Base-by-base conservation (phyloP, 2,797 vertebrate species). In the Acrocephalus scirpaceus region DNA sequence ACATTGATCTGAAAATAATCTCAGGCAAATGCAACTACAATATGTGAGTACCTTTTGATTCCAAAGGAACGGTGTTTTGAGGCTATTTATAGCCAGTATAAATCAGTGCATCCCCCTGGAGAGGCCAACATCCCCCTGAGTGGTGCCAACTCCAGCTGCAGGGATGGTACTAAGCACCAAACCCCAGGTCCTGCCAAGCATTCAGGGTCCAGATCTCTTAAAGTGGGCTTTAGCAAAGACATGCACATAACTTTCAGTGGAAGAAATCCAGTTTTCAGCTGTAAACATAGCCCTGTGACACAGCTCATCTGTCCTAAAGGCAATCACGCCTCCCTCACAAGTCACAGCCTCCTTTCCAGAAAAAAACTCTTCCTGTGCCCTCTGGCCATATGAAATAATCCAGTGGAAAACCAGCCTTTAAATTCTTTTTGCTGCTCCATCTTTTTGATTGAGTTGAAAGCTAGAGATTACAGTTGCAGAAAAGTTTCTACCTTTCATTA, bases 401-500 rank as follows among this genome's bases (percentile, higher is more conserved):
- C 83, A 73, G 48, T 71, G 71, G 44, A 94, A 45, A 74, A 92
- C 54, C 0, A 77, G 81, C 44, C 71, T 58, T 91, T 26, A 18
- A 48, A 84, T 45, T 36, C 14, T 48, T 87, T 60, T 36, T 75
- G 75, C 38, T 58, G 23, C 40, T 86, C 85, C 83, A 85, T 84
- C 71, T 94, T 95, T 96, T 93, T 92, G 96, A 96, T 75, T 83
- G 81, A 94, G 61, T 86, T 95, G 79, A 95, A 97, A 97, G 71
- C 78, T 74, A 96, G 88, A 95, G 95, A 87, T 48, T 88, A n/a
- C 8, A 3, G 92, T 83, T 88, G 73, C 30, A 95, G 90, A 92
- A 92, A 64, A 30, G 57, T 66, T 77, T 96, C 90, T 60, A 70
- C 90, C 78, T 93, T 95, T 93, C 78, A 92, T 44, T 74, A 96